Evolutionary conservation across 2,888 invertebrate genomes (phyloP).

Genomic region (Gymnoscelis rufifasciata): DNA sequence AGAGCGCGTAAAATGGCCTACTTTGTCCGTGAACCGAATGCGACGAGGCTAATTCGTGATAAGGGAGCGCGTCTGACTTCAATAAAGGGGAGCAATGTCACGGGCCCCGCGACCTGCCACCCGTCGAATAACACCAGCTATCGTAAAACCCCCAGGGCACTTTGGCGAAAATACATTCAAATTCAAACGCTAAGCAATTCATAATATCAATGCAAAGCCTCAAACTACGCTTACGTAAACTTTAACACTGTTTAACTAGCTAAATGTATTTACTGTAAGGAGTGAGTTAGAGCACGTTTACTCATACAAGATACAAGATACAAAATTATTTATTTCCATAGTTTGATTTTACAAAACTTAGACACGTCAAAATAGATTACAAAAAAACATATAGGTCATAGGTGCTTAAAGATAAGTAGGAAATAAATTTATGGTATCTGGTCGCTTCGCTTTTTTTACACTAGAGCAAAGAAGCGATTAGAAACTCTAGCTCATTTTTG

Average conservation of each 20-base stretch:
- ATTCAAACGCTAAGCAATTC: slow-evolving; percentile 12
- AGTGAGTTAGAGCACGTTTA: slow-evolving; percentile 31
- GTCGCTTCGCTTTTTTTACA: too few relatives aligned
- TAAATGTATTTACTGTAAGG: slow-evolving; percentile 33
- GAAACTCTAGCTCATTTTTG: too few relatives aligned
- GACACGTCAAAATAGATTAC: too few relatives aligned
- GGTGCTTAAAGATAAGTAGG: too few relatives aligned
- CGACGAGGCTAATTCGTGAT: slow-evolving; percentile 68
- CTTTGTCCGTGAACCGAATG: slow-evolving; percentile 66
- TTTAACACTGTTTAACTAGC: slow-evolving; percentile 23
- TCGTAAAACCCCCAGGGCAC: slow-evolving; percentile 42
- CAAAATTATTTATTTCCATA: too few relatives aligned
- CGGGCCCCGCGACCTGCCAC: slow-evolving; percentile 44
- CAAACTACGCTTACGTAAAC: slow-evolving; percentile 16
- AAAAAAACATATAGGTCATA: too few relatives aligned
- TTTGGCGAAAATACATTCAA: slow-evolving; percentile 23
- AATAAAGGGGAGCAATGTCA: slow-evolving; percentile 64
- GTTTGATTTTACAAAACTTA: too few relatives aligned
- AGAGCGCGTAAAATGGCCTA: slow-evolving; percentile 62
- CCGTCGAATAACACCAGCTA: slow-evolving; percentile 53
- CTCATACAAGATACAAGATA: too few relatives aligned
- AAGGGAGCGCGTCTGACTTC: slow-evolving; percentile 62
- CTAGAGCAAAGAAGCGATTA: too few relatives aligned
- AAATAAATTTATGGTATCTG: too few relatives aligned
- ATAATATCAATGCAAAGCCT: slow-evolving; percentile 16